Percentiles rank a stretch among this genome's conserved stretches.
Evolutionary conservation across 1,140 invertebrate genomes (phyloP).

Genomic region (Homarus americanus): DNA sequence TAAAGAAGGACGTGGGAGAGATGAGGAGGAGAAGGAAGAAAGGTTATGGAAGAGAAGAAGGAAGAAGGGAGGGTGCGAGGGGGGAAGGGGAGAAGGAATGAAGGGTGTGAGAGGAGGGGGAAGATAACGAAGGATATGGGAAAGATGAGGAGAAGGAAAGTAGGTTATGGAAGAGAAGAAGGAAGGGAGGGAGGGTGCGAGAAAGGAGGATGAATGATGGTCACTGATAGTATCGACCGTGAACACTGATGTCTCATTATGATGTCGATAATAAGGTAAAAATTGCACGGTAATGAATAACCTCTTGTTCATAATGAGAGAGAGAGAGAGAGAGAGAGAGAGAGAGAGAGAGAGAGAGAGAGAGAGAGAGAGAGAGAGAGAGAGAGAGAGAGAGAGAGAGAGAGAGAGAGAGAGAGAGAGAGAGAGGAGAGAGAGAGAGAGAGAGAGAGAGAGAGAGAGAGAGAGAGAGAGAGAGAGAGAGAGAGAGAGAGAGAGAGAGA

Average conservation of each 20-base stretch:
- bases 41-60: neutral
- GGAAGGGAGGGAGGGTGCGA: neutral
- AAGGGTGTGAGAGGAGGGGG: neutral
- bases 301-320: neutral
- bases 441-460: constrained; percentile 50
- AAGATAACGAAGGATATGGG: neutral
- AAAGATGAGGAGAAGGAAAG: neutral
- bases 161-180: neutral
- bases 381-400: neutral
- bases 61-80: neutral
- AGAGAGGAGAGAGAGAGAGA: constrained; percentile 20
- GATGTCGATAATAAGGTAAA: neutral
- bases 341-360: constrained; percentile 16
- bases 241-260: neutral
- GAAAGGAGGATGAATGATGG: neutral
- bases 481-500: constrained; percentile 33
- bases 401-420: constrained; percentile 18
- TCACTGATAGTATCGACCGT: neutral
- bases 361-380: constrained; percentile 21
- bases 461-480: constrained; percentile 24
- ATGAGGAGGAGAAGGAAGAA: neutral
- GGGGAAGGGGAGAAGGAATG: too few species aligned
- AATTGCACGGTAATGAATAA: constrained; percentile 5
- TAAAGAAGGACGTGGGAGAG: neutral
- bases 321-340: constrained; percentile 12